phyloP scores from a whole-genome alignment of 2,888 invertebrate species.

The Drosophila dives region DNA sequence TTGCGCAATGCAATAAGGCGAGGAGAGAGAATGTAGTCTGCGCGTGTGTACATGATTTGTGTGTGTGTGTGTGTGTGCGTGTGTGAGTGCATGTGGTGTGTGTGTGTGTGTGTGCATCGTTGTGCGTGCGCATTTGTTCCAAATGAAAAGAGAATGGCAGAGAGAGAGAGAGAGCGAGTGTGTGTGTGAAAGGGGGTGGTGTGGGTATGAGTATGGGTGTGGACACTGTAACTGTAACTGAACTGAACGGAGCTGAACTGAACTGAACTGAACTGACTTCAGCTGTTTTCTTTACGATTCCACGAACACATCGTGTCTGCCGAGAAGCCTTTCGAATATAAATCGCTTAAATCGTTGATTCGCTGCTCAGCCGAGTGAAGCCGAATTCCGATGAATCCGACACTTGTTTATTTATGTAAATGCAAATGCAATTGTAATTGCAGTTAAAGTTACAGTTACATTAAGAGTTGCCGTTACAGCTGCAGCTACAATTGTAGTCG shows the following conservation, averaged over 20 bases:
- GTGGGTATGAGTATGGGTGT: constrained; percentile 10
- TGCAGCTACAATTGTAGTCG: background rate
- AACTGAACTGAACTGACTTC: constrained; percentile 26
- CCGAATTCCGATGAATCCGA: background rate
- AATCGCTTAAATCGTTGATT: background rate
- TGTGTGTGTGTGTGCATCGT: constrained; percentile 16
- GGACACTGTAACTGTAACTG: constrained; percentile 22
- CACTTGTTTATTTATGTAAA: constrained; percentile 2
- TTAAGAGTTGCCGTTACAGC: no score
- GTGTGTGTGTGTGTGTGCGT: constrained; percentile 2
- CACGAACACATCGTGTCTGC: background rate
- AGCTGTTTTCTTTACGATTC: constrained; percentile 43
- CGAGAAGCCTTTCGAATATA: constrained; percentile 2
- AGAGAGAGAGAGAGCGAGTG: constrained; percentile 2
- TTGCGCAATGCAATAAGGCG: constrained; percentile 32
- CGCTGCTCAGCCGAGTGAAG: background rate
- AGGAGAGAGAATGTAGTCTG: constrained; percentile 7
- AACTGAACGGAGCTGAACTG: constrained; percentile 39
- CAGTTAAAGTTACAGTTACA: background rate
- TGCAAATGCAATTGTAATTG: background rate
- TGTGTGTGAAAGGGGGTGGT: background rate
- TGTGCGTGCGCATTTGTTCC: constrained; percentile 55
- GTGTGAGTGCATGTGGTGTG: background rate
- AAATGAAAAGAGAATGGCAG: constrained; percentile 7
- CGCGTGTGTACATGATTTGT: background rate